Conservation (phyloP, 2,797 vertebrate genomes). For the Megaceryle alcyon region DNA sequence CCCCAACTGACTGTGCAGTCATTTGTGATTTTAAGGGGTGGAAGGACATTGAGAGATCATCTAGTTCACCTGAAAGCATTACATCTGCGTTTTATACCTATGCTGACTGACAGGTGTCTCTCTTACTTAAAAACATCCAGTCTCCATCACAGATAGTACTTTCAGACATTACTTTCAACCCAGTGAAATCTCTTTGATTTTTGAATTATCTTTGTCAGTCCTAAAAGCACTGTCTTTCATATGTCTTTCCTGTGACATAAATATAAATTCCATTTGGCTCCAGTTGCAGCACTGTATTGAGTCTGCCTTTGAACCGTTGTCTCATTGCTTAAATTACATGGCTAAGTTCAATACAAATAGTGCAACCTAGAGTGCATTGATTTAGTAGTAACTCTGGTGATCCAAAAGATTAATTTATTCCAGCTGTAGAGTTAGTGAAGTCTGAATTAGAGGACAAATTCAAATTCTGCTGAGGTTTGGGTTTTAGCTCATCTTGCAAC, state of each 20-base stretch:
- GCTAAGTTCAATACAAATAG: slow-evolving; percentile 25
- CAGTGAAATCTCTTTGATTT: not conserved
- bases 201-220: not conserved
- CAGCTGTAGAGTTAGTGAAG: slow-evolving; percentile 29
- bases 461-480: not conserved
- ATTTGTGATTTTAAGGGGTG: not conserved
- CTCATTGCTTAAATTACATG: slow-evolving; percentile 58
- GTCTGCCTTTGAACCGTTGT: slow-evolving; percentile 44
- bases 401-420: slow-evolving; percentile 58
- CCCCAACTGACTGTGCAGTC: not conserved
- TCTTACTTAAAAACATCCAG: not conserved
- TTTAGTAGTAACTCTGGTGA: slow-evolving; percentile 46
- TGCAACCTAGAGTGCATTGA: slow-evolving; percentile 15
- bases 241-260: not conserved
- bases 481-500: not conserved
- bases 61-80: not conserved
- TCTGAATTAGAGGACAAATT: slow-evolving; percentile 35
- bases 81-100: not conserved
- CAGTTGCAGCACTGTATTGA: slow-evolving; percentile 26
- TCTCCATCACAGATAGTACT: not conserved
- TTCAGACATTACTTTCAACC: not conserved
- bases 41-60: not conserved
- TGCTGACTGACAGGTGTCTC: not conserved
- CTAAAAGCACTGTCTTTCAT: not conserved
- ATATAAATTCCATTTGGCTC: slow-evolving; percentile 21